A percentile compares a stretch with the other conserved stretches of the same genome.
phyloP scores from a whole-genome alignment of 2,797 vertebrate species.

The Pangasius krempfi region DNA sequence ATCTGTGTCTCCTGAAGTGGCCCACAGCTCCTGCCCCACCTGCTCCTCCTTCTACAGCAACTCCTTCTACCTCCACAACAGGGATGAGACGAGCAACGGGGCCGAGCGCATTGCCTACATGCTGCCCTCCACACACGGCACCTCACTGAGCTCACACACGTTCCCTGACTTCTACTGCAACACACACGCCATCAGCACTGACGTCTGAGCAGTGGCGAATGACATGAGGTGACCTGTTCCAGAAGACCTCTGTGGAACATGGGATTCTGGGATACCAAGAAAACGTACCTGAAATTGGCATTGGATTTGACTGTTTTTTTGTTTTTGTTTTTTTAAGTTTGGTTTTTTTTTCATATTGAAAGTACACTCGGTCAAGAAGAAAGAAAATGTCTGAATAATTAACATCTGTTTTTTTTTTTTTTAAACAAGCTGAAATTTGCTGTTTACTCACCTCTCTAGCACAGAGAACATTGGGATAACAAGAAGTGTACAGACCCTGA shows the following conservation, averaged over 20 bases:
- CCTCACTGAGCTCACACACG: conserved; percentile 80
- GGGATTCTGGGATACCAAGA: not conserved
- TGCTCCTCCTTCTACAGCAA: conserved; percentile 88
- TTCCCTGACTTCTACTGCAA: conserved; percentile 82
- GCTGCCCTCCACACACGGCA: conserved; percentile 80
- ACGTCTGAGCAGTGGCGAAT: conserved; percentile 77
- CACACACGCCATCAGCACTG: conserved; percentile 90
- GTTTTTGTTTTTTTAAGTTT: not conserved
- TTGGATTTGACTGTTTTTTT: not conserved
- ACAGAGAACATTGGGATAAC: not conserved
- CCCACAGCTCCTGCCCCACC: conserved; percentile 78
- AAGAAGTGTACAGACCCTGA: not conserved
- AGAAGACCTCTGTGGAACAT: conserved; percentile 20
- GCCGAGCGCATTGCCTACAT: conserved; percentile 84
- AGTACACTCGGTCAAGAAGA: not conserved
- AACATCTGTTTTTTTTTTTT: not conserved
- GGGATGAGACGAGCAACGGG: conserved; percentile 87
- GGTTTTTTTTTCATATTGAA: not conserved
- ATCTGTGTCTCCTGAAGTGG: conserved; percentile 69
- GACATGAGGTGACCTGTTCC: not conserved
- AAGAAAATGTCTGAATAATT: not conserved
- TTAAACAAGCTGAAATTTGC: not conserved
- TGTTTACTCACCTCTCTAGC: conserved; percentile 21
- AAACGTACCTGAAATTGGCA: not conserved
- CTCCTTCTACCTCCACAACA: conserved; percentile 88